Evolutionary conservation across 2,888 invertebrate species (phyloP).

Genomic region (Platycheirus albimanus): DNA sequence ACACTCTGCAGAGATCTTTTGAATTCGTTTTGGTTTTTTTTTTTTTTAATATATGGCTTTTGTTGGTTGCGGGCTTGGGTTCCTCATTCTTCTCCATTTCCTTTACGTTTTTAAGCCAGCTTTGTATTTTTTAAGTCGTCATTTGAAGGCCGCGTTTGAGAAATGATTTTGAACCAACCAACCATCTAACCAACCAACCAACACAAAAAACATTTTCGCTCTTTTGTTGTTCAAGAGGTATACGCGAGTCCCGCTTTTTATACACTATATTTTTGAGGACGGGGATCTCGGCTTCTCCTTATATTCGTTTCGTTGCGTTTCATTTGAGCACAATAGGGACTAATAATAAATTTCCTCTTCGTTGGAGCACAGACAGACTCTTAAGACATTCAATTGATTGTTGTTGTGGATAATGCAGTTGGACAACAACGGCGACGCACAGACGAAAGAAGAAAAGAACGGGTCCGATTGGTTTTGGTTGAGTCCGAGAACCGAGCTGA

Average conservation of each 20-base stretch:
- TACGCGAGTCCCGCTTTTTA: slow-evolving; percentile 19
- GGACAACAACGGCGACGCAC: neutral
- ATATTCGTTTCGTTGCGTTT: neutral
- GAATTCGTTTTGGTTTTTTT: slow-evolving; percentile 36
- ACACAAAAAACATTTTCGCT: slow-evolving; percentile 8
- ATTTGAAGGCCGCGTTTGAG: slow-evolving; percentile 71
- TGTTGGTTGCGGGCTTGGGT: neutral
- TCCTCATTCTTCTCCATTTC: slow-evolving; percentile 43
- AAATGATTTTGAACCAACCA: slow-evolving; percentile 50
- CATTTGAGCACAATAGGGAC: slow-evolving; percentile 61
- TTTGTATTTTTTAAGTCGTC: slow-evolving; percentile 62
- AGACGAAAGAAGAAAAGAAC: slow-evolving; percentile 44
- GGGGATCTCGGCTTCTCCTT: slow-evolving; percentile 18
- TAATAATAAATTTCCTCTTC: slow-evolving; percentile 71
- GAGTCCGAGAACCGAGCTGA: slow-evolving; percentile 19
- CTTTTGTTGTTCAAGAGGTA: slow-evolving; percentile 50
- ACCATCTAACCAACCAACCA: too few species aligned
- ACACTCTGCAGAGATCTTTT: slow-evolving; percentile 65
- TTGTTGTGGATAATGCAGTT: slow-evolving; percentile 63
- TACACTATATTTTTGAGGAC: too few species aligned
- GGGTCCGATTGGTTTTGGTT: slow-evolving; percentile 47
- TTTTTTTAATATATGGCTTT: slow-evolving; percentile 5
- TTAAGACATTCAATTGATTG: slow-evolving; percentile 69
- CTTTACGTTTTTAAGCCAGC: slow-evolving; percentile 36
- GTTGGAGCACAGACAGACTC: slow-evolving; percentile 45